Conservation (phyloP, 2,797 vertebrate genomes). For the Sorex maritimensis region DNA sequence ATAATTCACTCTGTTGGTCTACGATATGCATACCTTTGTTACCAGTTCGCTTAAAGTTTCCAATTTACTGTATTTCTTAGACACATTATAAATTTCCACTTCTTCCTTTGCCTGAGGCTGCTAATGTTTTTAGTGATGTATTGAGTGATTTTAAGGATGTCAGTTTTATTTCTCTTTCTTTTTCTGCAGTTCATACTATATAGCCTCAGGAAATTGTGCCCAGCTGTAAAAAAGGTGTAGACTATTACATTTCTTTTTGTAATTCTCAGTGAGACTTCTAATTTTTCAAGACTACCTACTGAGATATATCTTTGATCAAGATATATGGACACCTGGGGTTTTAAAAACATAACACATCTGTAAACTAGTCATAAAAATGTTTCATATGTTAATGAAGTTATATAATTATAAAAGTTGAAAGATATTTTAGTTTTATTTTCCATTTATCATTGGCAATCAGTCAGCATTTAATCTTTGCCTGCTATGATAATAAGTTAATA, state of each 20-base stretch:
- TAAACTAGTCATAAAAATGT: slow-evolving; percentile 27
- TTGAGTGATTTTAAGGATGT: slow-evolving; percentile 66
- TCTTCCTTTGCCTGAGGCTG: slow-evolving; percentile 70
- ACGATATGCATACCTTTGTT: neutral
- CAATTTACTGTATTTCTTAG: slow-evolving; percentile 18
- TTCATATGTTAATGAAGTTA: slow-evolving; percentile 59
- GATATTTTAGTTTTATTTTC: slow-evolving; percentile 59
- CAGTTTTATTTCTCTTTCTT: slow-evolving; percentile 66
- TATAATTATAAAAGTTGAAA: slow-evolving; percentile 51
- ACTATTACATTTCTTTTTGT: slow-evolving; percentile 70
- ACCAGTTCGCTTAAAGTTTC: neutral
- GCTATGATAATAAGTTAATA: slow-evolving; percentile 35
- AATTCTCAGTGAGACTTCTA: slow-evolving; percentile 66
- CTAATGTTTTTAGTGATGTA: slow-evolving; percentile 71
- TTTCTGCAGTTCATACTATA: slow-evolving; percentile 63
- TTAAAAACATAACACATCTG: slow-evolving; percentile 60
- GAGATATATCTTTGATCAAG: slow-evolving; percentile 78
- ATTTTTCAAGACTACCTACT: slow-evolving; percentile 65
- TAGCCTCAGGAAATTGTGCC: slow-evolving; percentile 73
- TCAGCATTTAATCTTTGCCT: slow-evolving; percentile 53
- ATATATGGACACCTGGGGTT: slow-evolving; percentile 64
- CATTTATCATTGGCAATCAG: slow-evolving; percentile 16
- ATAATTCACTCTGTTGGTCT: neutral
- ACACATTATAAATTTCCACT: slow-evolving; percentile 44
- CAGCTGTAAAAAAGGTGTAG: slow-evolving; percentile 76